Conservation (phyloP, 2,797 vertebrate species). For the Sebastes vulpes region DNA sequence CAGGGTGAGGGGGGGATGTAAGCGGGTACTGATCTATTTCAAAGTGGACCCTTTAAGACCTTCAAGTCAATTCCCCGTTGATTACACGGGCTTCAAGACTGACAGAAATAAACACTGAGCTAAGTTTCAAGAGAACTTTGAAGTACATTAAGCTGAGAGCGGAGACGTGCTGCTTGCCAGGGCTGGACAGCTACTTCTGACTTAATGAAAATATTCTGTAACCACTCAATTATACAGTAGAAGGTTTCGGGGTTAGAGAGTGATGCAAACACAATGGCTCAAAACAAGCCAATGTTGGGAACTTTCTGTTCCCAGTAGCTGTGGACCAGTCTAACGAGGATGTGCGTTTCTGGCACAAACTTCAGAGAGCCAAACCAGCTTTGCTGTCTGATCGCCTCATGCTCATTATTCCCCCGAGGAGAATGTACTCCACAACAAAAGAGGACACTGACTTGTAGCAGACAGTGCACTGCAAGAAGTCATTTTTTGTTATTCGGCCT, state of each 20-base stretch:
- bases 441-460: slow-evolving; percentile 54
- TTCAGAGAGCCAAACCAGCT: slow-evolving; percentile 65
- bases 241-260: slow-evolving; percentile 52
- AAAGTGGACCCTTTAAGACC: slow-evolving; percentile 78
- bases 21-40: slow-evolving; percentile 75
- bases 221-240: slow-evolving; percentile 70
- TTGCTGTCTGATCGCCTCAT: slow-evolving; percentile 70
- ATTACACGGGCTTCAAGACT: slow-evolving; percentile 72
- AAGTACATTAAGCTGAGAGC: slow-evolving; percentile 67
- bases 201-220: slow-evolving; percentile 74
- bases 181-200: slow-evolving; percentile 59
- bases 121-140: slow-evolving; percentile 73
- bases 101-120: slow-evolving; percentile 74
- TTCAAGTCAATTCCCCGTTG: slow-evolving; percentile 73
- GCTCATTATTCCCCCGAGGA: slow-evolving; percentile 71
- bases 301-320: slow-evolving; percentile 66
- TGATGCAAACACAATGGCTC: slow-evolving; percentile 68
- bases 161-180: slow-evolving; percentile 34
- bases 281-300: slow-evolving; percentile 53
- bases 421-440: slow-evolving; percentile 55
- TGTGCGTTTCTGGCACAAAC: slow-evolving; percentile 70
- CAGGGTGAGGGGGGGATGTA: slow-evolving; percentile 51
- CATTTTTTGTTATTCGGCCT: slow-evolving; percentile 5
- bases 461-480: slow-evolving; percentile 27
- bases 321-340: slow-evolving; percentile 68